Base-by-base conservation (phyloP, 2,888 invertebrate genomes). In the Cheilosia pagana region DNA sequence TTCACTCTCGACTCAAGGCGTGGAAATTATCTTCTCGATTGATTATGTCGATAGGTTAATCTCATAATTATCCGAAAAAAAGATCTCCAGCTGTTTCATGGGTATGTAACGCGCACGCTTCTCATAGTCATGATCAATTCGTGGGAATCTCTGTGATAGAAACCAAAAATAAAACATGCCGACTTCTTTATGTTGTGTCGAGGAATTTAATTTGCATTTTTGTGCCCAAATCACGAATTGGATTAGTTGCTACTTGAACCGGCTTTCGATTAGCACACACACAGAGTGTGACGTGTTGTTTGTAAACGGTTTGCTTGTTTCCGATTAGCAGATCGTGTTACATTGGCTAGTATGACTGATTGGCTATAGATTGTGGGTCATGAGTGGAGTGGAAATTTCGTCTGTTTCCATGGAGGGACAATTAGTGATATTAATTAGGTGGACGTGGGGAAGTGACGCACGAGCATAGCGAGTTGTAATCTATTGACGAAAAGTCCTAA, bases 21-120 rank as follows among this genome's bases (percentile, higher is more conserved):
- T 67, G 77, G 78, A 72, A 59, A 55, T 67, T 53, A 62, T 78
- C 78, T 71, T 35, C 19, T 55, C 53, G 45, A 35, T 65, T 71
- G 77, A 77, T 82, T 53, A 78, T 78, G 60, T 53, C 72, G 78
- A 82, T 82, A 72, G 78, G 82, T 62, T 78, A 82, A 82, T 78
- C 72, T 67, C 55, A 62, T 82, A 71, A 55, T 35, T 62, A 70
- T 71, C 76, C 35, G 28, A 53, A 57, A 53, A 63, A 52, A 53
- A 50, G 50, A 74, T 50, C 39, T 70, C 39, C 35, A 31, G 28
- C 16, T 16, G 59, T 45, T 19, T 50, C 43, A 57, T 52, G 16
- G 5, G 14, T 12, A 77, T 77, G 57, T 60, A 77, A 68, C 53
- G 52, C 53, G 52, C 10, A 53, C 25, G 12, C 16, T 10, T 23